Evolutionary conservation across 2,888 invertebrate species (phyloP), one percentile per base, ranked within the genome.

Genomic region (Ferrisia virgata): DNA sequence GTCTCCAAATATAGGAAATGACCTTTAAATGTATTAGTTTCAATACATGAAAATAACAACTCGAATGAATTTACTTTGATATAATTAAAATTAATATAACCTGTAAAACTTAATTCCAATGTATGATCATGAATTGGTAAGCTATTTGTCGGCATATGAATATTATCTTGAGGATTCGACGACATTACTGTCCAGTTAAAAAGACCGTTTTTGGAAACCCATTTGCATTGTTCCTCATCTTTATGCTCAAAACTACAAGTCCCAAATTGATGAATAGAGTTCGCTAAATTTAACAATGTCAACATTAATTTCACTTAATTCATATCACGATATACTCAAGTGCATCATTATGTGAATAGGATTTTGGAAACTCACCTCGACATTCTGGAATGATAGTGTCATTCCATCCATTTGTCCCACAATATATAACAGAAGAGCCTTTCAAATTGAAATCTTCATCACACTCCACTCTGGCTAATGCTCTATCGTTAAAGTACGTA

Each of bases 341-440:
- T 22, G 1, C 6, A 15, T 80, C 28, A 53, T 33, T 31, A 72
- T 2, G 4, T 9, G 36, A 22, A 15, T 15, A 43, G 11, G 31
- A 76, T n/a, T n/a, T n/a, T n/a, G n/a, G n/a, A 47, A 82, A 87
- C 89, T 89, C 89, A 94, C 94, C 90, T 87, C 90, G 88, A 87
- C 96, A 96, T 13, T 87, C 87, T 0, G 95, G 95, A 2, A 90
- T 87, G 0, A 92, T 91, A 6, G 72, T 76, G 0, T 90, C 90
- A 87, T 93, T 94, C 95, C 95, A 96, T 0, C 87, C 87, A 0
- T 85, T 87, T 0, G 95, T 95, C 87, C 95, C 91, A 88, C 96
- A 96, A 88, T 91, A 94, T n/a, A 93, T 89, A 0, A 89, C 90
- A 0, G 90, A 86, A 0, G 91, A 90, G 0, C 95, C 95, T 0